phyloP scores from a whole-genome alignment of 2,888 invertebrate species.

The Eupithecia abbreviata region DNA sequence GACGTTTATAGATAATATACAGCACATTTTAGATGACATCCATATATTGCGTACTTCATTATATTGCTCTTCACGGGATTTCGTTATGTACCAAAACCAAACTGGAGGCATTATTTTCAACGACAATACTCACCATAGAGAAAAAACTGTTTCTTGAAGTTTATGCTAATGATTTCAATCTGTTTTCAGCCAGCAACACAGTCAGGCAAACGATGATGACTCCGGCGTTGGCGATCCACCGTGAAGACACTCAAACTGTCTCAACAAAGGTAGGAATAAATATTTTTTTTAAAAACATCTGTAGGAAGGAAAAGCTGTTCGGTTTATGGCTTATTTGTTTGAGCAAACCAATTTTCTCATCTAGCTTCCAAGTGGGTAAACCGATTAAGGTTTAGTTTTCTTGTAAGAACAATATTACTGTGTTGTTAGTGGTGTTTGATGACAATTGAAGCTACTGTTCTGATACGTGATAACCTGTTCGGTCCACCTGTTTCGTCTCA shows the following conservation, averaged over 20 bases:
- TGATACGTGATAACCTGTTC: neutral
- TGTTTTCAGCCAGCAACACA: slow-evolving; percentile 60
- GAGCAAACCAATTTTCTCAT: neutral
- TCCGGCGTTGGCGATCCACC: slow-evolving; percentile 65
- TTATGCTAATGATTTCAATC: neutral
- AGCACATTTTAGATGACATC: neutral
- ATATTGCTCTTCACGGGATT: too few relatives aligned
- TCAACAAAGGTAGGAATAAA: neutral
- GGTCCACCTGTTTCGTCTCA: neutral
- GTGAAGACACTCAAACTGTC: slow-evolving; percentile 58
- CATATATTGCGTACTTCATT: too few relatives aligned
- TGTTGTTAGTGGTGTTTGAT: neutral
- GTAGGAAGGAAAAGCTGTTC: neutral
- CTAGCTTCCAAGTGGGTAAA: neutral
- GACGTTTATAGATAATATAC: neutral
- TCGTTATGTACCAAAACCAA: neutral
- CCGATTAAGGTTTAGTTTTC: neutral
- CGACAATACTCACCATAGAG: neutral
- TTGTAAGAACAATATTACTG: neutral
- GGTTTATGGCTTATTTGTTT: neutral
- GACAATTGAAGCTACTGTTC: neutral
- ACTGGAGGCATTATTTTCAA: neutral
- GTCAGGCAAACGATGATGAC: slow-evolving; percentile 68
- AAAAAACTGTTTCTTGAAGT: neutral
- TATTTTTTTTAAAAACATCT: neutral